Evolutionary conservation across 1,140 invertebrate genomes (phyloP), one percentile per base, ranked within the genome.

Genomic region (Diabrotica undecimpunctata): DNA sequence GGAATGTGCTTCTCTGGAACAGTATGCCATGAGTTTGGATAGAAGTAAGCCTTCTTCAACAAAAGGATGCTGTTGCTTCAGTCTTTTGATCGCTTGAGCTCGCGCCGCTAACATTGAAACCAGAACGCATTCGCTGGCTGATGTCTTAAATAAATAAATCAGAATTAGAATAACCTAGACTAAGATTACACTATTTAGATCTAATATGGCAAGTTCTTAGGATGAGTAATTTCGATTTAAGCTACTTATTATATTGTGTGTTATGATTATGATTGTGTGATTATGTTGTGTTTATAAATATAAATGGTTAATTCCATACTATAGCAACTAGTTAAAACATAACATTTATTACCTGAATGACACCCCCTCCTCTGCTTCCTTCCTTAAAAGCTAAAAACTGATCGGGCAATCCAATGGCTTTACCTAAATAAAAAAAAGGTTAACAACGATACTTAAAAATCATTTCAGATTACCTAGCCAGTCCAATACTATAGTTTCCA

Each of bases 101-200:
- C 97, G 84, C 0, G 97, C 97, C 0, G 97, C 96, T 69, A 99
- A 79, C 86, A 99, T 92, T 38, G 90, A 91, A 5, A 99, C 96
- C 64, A 99, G 85, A 51, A 99, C 89, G 77, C 97, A 98, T 81
- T 99, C 97, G 74, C 95, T 98, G 0, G 97, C 97, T 3, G 95
- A 98, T 41, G 95, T 93, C 95, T 99, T 74, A 66, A 83, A 62
- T 68, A 61, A 14, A 46, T 35, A 12, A 39, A 25, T 25, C 25
- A 25, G 25, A 25, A 25, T 25, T 25, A 25, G 25, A 4, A 25
- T 25, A 25, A 25, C 4, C 1, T 25, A 4, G 25, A 25, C 4
- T 25, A 25, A 25, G 25, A 25, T 25, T 25, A 4, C 25, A 25
- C 25, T 25, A 25, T 4, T 25, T 25, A 25, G 25, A 4, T 25